phyloP scores from a whole-genome alignment of 1,140 invertebrate genomes.

The Pogonus chalceus region DNA sequence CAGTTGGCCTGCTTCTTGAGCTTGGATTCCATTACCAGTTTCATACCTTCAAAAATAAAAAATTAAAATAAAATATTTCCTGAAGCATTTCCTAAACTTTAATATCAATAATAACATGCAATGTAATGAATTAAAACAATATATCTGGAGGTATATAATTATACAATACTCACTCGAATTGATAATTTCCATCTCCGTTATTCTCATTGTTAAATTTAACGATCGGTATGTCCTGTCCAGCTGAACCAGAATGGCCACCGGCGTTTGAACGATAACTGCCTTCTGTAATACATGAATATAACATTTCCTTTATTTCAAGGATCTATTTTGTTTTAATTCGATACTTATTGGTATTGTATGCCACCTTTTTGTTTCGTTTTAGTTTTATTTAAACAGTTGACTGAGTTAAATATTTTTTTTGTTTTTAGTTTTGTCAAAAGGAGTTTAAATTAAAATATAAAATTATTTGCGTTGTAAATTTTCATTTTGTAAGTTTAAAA shows the following conservation, averaged over 20 bases:
- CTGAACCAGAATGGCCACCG: constrained; percentile 9
- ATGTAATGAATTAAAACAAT: background rate
- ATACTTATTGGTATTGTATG: too few species aligned
- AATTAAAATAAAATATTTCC: constrained; percentile 1
- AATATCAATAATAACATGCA: background rate
- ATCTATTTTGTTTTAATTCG: too few species aligned
- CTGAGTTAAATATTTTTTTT: too few species aligned
- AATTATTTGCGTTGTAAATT: too few species aligned
- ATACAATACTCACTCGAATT: constrained; percentile 21
- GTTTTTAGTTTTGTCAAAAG: too few species aligned
- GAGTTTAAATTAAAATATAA: too few species aligned
- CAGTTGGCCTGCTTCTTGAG: constrained; percentile 16
- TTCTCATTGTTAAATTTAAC: constrained; percentile 26
- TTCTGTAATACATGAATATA: background rate
- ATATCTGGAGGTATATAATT: too few species aligned
- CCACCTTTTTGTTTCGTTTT: too few species aligned
- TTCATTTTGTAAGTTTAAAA: too few species aligned
- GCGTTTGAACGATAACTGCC: constrained; percentile 9
- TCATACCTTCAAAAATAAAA: constrained; percentile 28
- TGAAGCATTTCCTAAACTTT: background rate
- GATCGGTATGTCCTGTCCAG: constrained; percentile 19
- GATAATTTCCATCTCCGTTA: constrained; percentile 31
- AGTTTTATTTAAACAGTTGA: too few species aligned
- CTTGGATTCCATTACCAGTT: constrained; percentile 31
- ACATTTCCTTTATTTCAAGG: background rate